These are phyloP conservation scores for Hirundo rustica DNA, from an alignment of 2,797 vertebrate species.

Conservation along the genomic window DNA sequence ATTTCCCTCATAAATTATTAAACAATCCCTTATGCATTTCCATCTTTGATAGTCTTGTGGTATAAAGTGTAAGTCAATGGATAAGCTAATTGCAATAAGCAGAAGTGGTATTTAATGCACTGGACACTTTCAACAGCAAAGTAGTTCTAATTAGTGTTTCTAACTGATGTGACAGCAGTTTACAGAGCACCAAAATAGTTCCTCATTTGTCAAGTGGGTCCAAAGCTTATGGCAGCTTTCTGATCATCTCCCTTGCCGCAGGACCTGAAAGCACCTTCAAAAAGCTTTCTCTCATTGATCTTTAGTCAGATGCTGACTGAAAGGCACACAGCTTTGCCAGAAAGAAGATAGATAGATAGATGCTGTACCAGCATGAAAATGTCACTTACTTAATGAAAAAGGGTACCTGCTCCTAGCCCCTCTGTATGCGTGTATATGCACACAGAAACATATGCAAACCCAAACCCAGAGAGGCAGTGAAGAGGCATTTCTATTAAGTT, in stretches of 20 bases:
- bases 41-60: constrained; percentile 79
- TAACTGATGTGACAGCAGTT: constrained; percentile 84
- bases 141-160: constrained; percentile 90
- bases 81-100: constrained; percentile 92
- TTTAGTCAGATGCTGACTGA: constrained; percentile 81
- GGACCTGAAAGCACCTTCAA: constrained; percentile 83
- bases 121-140: constrained; percentile 86
- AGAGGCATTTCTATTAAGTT: neutral
- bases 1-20: constrained; percentile 83
- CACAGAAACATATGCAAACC: neutral
- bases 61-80: constrained; percentile 87
- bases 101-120: constrained; percentile 89
- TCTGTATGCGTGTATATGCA: neutral
- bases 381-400: constrained; percentile 78
- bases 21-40: constrained; percentile 76
- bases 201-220: constrained; percentile 81
- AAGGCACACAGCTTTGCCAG: constrained; percentile 77
- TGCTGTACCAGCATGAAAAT: constrained; percentile 77
- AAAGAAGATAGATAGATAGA: constrained; percentile 82
- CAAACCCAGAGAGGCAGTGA: neutral
- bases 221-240: constrained; percentile 81
- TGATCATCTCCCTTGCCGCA: constrained; percentile 84
- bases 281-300: constrained; percentile 87
- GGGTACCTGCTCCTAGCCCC: constrained; percentile 59
- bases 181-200: constrained; percentile 78